A percentile compares a stretch with the other conserved stretches of the same genome.
These are phyloP conservation scores for Drosophila punjabiensis DNA, from an alignment of 1,140 invertebrate genomes.

Conservation along the genomic window DNA sequence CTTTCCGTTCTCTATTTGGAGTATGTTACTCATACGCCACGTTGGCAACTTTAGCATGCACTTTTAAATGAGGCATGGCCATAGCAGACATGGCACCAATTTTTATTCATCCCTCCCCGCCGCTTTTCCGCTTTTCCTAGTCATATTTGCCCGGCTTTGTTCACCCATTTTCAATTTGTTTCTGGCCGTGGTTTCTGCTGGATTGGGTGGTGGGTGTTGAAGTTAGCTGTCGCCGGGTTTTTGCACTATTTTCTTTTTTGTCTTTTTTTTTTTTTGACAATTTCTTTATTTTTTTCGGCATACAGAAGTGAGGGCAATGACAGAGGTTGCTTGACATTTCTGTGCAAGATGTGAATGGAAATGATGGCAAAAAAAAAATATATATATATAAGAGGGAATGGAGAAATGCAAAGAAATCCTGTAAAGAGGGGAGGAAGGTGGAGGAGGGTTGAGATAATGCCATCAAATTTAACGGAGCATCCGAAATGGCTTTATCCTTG, in stretches of 20 bases:
- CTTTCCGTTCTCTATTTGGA: constrained; percentile 67
- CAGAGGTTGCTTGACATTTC: constrained; percentile 25
- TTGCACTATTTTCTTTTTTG: constrained; percentile 14
- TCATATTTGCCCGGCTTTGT: constrained; percentile 47
- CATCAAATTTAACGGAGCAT: constrained; percentile 23
- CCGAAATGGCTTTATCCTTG: constrained; percentile 13
- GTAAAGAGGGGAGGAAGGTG: not conserved
- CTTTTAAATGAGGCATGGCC: constrained; percentile 75
- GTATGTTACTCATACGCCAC: constrained; percentile 80
- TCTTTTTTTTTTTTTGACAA: constrained; percentile 18
- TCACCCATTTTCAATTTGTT: constrained; percentile 74
- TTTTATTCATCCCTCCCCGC: constrained; percentile 15
- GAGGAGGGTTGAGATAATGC: constrained; percentile 6
- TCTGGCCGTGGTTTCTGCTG: constrained; percentile 35
- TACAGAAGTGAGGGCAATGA: constrained; percentile 39
- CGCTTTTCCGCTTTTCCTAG: not conserved
- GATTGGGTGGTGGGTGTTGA: constrained; percentile 17
- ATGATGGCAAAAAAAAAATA: not conserved
- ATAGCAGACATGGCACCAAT: constrained; percentile 56
- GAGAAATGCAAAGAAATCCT: not conserved
- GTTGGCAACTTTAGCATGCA: constrained; percentile 58
- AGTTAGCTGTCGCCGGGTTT: constrained; percentile 57
- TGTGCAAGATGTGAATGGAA: constrained; percentile 13
- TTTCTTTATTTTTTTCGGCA: constrained; percentile 32
- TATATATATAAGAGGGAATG: not conserved